Evolutionary conservation across 2,797 vertebrate species (phyloP).

Genomic region (Trachops cirrhosus): DNA sequence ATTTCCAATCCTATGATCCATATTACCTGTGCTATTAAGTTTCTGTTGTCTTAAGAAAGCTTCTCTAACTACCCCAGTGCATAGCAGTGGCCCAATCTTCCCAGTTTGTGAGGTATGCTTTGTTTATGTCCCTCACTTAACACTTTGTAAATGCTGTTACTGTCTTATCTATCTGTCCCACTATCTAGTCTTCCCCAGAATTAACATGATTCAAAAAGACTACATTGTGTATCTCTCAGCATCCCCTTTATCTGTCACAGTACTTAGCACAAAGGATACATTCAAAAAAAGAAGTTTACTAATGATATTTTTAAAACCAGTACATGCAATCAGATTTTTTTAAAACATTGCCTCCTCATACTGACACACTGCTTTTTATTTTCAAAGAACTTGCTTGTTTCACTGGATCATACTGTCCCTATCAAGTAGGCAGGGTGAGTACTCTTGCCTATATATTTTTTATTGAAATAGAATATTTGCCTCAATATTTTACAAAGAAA

Average conservation of each 20-base stretch:
- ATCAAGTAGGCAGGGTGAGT: background rate
- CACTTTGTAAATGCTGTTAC: background rate
- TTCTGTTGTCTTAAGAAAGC: background rate
- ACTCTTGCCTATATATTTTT: background rate
- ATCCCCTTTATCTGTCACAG: background rate
- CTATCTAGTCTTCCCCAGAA: background rate
- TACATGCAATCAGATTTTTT: background rate
- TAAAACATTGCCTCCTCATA: background rate
- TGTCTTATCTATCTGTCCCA: background rate
- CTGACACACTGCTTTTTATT: background rate
- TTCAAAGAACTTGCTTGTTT: constrained; percentile 5
- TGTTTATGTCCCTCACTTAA: background rate
- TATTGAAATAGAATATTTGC: constrained; percentile 4
- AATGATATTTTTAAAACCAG: background rate
- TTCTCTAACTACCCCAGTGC: background rate
- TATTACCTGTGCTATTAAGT: background rate
- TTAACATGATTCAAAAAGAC: background rate
- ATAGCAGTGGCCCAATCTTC: background rate
- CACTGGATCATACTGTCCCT: background rate
- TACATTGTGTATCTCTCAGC: background rate
- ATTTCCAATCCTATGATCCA: background rate
- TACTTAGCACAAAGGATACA: background rate
- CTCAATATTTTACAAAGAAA: background rate
- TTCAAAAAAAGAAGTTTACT: background rate
- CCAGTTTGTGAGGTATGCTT: background rate